Evolutionary conservation across 2,888 invertebrate genomes (phyloP).

Genomic region (Steinernema hermaphroditum): DNA sequence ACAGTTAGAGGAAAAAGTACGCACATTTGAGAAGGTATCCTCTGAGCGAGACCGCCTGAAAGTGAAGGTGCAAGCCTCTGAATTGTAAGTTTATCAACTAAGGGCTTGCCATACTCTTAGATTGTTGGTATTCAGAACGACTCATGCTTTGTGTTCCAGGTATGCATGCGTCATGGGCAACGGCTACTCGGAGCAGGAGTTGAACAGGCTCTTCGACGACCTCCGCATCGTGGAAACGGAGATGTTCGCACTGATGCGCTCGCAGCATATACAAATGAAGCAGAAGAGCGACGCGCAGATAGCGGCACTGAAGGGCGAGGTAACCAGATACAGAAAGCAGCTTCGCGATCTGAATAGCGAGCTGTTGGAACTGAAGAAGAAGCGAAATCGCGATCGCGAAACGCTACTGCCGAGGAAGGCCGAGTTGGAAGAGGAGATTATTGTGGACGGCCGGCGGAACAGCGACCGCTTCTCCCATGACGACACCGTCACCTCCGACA

Average conservation of each 20-base stretch:
- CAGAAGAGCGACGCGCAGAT: not conserved
- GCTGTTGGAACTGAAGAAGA: not conserved
- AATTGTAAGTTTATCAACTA: not conserved
- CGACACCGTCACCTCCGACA: not conserved
- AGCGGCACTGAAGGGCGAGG: not conserved
- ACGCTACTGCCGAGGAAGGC: not conserved
- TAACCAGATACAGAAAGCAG: not conserved
- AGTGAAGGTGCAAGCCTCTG: not conserved
- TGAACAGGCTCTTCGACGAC: not conserved
- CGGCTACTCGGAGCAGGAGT: not conserved
- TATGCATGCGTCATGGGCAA: not conserved
- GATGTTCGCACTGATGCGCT: not conserved
- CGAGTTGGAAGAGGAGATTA: not conserved
- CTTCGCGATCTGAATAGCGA: not conserved
- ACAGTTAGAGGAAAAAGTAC: not conserved
- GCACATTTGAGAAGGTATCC: not conserved
- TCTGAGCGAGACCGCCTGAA: not conserved
- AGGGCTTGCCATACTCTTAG: no score
- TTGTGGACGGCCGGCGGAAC: not conserved
- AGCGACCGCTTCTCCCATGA: not conserved
- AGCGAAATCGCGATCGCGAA: not conserved
- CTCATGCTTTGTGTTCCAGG: no score
- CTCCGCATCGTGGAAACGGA: not conserved
- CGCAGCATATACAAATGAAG: not conserved
- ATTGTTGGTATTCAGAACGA: no score